Evolutionary conservation across 2,888 invertebrate genomes (phyloP).

Genomic region (Macrosiphum euphorbiae): DNA sequence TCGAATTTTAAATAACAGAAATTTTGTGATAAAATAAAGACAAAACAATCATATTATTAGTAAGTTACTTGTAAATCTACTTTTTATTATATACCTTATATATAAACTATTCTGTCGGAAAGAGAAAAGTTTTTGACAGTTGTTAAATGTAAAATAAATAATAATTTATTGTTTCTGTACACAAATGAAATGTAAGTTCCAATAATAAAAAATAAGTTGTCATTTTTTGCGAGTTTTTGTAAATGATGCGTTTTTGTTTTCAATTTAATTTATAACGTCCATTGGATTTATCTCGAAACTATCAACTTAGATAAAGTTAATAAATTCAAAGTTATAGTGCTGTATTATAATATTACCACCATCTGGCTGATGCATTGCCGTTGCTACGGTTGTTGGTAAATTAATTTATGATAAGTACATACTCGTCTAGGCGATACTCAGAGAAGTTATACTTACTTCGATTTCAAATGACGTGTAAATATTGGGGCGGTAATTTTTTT

Average conservation of each 20-base stretch:
- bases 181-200: background rate
- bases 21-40: background rate
- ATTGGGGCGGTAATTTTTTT: background rate
- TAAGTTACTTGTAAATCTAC: background rate
- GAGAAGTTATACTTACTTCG: background rate
- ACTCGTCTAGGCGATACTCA: background rate
- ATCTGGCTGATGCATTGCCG: background rate
- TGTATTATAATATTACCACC: background rate
- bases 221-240: background rate
- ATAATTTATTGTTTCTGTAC: constrained; percentile 3
- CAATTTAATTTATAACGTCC: constrained; percentile 7
- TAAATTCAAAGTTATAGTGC: background rate
- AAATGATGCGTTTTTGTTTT: constrained; percentile 1
- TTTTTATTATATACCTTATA: background rate
- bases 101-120: background rate
- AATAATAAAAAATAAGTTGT: constrained; percentile 2
- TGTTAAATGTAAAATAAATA: constrained; percentile 27
- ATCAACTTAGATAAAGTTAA: background rate
- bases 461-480: background rate
- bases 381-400: background rate
- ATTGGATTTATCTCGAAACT: background rate
- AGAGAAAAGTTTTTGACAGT: constrained; percentile 20
- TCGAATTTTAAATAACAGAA: background rate
- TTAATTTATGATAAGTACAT: background rate
- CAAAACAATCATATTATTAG: constrained; percentile 1